Conservation (phyloP, 2,888 invertebrate species). For the Ceriagrion tenellum region DNA sequence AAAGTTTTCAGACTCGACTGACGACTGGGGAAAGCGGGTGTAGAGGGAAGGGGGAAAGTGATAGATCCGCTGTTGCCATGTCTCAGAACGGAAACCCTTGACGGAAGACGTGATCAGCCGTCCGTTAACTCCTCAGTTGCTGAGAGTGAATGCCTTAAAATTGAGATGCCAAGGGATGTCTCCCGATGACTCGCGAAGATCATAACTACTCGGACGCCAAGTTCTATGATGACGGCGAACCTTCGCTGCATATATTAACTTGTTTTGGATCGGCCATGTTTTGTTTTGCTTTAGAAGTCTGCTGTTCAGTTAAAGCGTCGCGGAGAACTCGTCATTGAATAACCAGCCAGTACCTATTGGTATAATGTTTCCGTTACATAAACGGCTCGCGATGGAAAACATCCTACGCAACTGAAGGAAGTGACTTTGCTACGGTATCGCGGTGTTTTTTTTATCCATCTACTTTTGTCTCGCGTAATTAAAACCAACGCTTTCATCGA, state of each 20-base stretch:
- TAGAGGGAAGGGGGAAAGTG: conserved; percentile 62
- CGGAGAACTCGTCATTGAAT: background rate
- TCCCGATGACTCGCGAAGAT: too few species aligned
- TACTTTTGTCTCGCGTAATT: background rate
- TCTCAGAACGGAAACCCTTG: conserved; percentile 44
- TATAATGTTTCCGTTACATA: background rate
- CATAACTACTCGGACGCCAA: too few species aligned
- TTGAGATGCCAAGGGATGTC: background rate
- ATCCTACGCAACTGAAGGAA: background rate
- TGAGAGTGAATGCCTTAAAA: background rate
- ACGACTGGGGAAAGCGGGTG: conserved; percentile 58
- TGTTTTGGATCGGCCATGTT: background rate
- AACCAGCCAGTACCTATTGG: background rate
- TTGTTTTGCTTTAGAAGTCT: background rate
- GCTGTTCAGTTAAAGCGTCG: background rate
- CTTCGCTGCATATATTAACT: background rate
- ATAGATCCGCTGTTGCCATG: conserved; percentile 65
- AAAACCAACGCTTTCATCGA: background rate
- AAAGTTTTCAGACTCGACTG: conserved; percentile 40
- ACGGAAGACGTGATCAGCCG: conserved; percentile 55
- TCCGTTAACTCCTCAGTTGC: conserved; percentile 38
- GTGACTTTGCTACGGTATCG: background rate
- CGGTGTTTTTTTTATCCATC: background rate
- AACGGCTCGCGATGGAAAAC: background rate
- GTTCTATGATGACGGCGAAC: too few species aligned